phyloP scores from a whole-genome alignment of 2,888 invertebrate species.

The Phyllotreta cruciferae region DNA sequence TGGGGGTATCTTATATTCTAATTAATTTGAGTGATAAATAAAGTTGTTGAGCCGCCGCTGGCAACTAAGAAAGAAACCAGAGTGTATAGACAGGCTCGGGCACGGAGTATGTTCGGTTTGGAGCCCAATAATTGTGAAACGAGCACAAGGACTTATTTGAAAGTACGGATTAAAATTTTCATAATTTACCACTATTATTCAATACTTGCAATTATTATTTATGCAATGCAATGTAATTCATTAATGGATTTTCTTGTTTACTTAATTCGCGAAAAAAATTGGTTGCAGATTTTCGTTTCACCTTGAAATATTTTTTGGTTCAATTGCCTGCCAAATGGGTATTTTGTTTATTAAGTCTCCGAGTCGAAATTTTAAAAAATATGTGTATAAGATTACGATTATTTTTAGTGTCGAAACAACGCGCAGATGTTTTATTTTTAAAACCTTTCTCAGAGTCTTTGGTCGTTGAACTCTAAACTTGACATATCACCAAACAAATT shows the following conservation, averaged over 20 bases:
- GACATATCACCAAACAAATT: background rate
- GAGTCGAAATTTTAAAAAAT: no score
- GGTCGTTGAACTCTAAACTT: slow-evolving; percentile 25
- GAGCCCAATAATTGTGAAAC: slow-evolving; percentile 45
- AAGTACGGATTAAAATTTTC: slow-evolving; percentile 47
- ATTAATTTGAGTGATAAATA: no score
- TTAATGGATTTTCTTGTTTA: slow-evolving; percentile 29
- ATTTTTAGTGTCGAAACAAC: background rate
- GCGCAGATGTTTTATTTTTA: slow-evolving; percentile 15
- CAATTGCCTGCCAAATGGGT: no score
- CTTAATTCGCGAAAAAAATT: slow-evolving; percentile 22
- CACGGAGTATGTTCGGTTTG: slow-evolving; percentile 21
- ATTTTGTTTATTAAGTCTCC: no score
- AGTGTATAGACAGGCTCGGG: slow-evolving; percentile 15
- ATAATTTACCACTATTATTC: slow-evolving; percentile 45
- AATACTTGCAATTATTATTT: slow-evolving; percentile 42
- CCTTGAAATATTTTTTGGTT: no score
- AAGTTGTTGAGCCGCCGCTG: slow-evolving; percentile 3
- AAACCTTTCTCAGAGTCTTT: slow-evolving; percentile 13
- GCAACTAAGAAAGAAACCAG: slow-evolving; percentile 34
- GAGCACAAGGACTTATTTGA: slow-evolving; percentile 50
- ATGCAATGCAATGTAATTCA: slow-evolving; percentile 41
- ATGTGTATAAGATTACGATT: background rate
- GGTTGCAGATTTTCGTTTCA: no score
- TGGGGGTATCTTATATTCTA: no score